Base-by-base conservation (phyloP, 2,113 vertebrate genomes). In the Alces alces region DNA sequence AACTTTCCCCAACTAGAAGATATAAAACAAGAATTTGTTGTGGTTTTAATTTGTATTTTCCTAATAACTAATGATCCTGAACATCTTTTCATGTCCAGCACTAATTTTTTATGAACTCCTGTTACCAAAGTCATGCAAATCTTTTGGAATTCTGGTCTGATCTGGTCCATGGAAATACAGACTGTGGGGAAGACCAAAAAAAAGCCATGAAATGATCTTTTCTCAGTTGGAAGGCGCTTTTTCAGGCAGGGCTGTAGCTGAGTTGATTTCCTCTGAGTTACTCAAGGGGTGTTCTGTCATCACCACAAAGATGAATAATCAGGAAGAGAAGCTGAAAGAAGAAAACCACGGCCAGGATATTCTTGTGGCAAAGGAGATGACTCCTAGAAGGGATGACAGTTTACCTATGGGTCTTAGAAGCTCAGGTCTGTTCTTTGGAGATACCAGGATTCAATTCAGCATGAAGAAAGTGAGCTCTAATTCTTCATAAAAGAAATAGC, bases 361-460 rank as follows among this genome's bases (percentile, higher is more conserved):
- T 13, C 57, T 7, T 0, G 21, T 39, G 79, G 86, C 64, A 33
- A 11, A 80, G 57, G 86, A 52, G 50, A 23, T 86, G 7, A 4
- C 23, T 23, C 21, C 57, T 70, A 28, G 27, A 52, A 21, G 25
- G 54, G 21, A 58, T 57, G 19, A 43, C 66, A 2, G n/a, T 33
- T 79, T 33, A 21, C 13, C 0, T 15, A 0, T 1, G 30, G 36
- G 25, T 21, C 61, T 64, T 16, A 23, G 0, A 5, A 39, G 13
- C 21, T 79, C 33, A 6, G 39, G 36, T 28, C 50, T 79, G 25
- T 85, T 47, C 5, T 11, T 39, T 3, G 25, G 25, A 66, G 21
- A 52, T 55, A 47, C 36, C 36, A 39, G 21, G 36, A 25, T 43
- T 73, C 21, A 39, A 73, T 73, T 73, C 66, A 73, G 36, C 66